Evolutionary conservation across 2,888 invertebrate genomes (phyloP).

Genomic region (Trissoscelio sp.): DNA sequence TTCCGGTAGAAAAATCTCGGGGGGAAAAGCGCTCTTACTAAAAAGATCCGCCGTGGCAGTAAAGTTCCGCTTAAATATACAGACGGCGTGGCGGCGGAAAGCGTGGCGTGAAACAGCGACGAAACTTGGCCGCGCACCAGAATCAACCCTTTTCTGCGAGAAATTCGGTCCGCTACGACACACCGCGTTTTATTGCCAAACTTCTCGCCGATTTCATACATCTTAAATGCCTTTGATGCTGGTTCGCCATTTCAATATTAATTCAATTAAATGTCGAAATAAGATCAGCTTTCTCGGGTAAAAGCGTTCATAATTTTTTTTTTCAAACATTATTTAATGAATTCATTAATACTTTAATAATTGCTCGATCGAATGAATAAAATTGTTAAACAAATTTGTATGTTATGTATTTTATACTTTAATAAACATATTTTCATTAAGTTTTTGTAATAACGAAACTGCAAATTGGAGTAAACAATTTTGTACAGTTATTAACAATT

Average conservation of each 20-base stretch:
- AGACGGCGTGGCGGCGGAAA: slow-evolving; percentile 31
- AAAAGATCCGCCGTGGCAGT: slow-evolving; percentile 52
- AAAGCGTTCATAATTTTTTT: slow-evolving; percentile 5
- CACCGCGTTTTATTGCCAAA: slow-evolving; percentile 60
- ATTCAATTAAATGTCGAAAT: slow-evolving; percentile 43
- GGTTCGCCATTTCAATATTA: slow-evolving; percentile 30
- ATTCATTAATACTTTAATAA: slow-evolving; percentile 42
- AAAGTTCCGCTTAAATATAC: slow-evolving; percentile 65
- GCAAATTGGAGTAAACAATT: no score
- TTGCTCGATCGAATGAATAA: slow-evolving; percentile 15
- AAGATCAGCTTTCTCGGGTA: background rate
- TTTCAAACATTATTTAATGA: slow-evolving; percentile 42
- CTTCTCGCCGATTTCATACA: slow-evolving; percentile 50
- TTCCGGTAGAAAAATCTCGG: slow-evolving; percentile 64
- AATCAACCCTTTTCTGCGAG: slow-evolving; percentile 52
- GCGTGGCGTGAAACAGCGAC: slow-evolving; percentile 30
- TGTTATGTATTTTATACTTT: no score
- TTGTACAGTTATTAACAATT: background rate
- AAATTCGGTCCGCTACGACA: slow-evolving; percentile 51
- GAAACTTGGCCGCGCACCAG: slow-evolving; percentile 62
- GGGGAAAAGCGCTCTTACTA: slow-evolving; percentile 33
- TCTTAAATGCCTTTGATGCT: slow-evolving; percentile 45
- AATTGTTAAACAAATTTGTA: no score
- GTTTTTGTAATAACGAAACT: no score
- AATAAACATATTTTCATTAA: no score